These are phyloP conservation scores for Fukomys damarensis DNA, from an alignment of 2,113 vertebrate genomes.

Conservation along the genomic window DNA sequence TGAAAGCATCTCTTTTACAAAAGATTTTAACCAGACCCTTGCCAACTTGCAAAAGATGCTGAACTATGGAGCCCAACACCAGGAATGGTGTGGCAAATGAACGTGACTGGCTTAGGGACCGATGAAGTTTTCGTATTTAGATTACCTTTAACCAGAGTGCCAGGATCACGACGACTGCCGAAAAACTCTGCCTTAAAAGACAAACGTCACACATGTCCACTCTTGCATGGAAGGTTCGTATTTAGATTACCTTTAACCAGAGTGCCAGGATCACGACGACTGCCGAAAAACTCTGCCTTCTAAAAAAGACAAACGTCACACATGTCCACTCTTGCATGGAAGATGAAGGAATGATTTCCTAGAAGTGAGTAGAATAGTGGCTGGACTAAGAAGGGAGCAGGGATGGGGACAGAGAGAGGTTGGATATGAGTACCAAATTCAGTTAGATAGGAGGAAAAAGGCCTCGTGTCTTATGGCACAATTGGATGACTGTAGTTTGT, in stretches of 20 bases:
- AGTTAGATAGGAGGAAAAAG: no score
- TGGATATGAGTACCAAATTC: neutral
- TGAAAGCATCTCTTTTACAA: neutral
- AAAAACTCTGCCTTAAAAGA: neutral
- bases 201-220: neutral
- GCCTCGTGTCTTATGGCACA: neutral
- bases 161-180: fast-evolving
- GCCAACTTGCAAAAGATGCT: neutral
- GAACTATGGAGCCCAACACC: neutral
- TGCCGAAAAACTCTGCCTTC: neutral
- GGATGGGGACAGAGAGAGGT: neutral
- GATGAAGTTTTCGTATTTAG: neutral
- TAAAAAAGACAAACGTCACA: neutral
- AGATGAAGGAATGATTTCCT: neutral
- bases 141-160: neutral
- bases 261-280: fast-evolving
- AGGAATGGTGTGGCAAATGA: fast-evolving
- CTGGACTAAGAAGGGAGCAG: neutral
- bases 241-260: neutral
- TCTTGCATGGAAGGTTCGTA: no score
- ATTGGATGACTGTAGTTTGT: neutral
- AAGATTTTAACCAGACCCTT: constrained; percentile 4
- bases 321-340: neutral
- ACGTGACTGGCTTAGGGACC: fast-evolving
- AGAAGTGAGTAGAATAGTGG: neutral